These are phyloP conservation scores for Muntiacus muntjak DNA, from an alignment of 2,113 vertebrate genomes.

Conservation along the genomic window DNA sequence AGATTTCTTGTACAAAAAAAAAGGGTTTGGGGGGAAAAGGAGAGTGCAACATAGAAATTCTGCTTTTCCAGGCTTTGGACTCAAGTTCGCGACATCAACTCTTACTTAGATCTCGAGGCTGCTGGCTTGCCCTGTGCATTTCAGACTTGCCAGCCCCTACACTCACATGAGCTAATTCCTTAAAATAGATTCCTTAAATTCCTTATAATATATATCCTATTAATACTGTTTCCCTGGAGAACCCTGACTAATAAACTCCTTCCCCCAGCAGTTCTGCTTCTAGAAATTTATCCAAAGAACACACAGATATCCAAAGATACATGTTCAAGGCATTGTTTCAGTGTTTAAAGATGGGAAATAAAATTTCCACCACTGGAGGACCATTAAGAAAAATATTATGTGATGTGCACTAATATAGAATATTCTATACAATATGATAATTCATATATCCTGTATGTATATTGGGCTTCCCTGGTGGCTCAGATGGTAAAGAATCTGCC, in stretches of 20 bases:
- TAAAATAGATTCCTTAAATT: not conserved
- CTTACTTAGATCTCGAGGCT: not conserved
- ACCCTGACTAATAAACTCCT: not conserved
- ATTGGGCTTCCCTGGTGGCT: not conserved
- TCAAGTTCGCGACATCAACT: not conserved
- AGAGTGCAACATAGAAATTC: not conserved
- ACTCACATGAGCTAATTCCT: not conserved
- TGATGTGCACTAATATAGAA: not conserved
- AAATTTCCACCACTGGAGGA: not conserved
- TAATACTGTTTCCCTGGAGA: not conserved
- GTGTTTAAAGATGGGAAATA: not conserved
- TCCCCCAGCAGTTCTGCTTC: not conserved
- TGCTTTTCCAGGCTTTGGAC: not conserved
- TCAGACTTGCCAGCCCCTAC: not conserved
- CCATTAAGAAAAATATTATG: not conserved
- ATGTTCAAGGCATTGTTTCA: not conserved
- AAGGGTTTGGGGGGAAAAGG: not conserved
- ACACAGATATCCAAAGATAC: not conserved
- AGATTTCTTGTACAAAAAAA: not conserved
- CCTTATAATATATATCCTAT: not conserved
- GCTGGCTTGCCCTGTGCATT: not conserved
- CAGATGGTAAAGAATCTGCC: not conserved
- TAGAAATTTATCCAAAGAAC: conserved; percentile 3
- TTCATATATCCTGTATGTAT: not conserved
- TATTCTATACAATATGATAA: not conserved